These are phyloP conservation scores for Podarcis raffonei DNA, from an alignment of 2,113 vertebrate genomes.

Conservation along the genomic window DNA sequence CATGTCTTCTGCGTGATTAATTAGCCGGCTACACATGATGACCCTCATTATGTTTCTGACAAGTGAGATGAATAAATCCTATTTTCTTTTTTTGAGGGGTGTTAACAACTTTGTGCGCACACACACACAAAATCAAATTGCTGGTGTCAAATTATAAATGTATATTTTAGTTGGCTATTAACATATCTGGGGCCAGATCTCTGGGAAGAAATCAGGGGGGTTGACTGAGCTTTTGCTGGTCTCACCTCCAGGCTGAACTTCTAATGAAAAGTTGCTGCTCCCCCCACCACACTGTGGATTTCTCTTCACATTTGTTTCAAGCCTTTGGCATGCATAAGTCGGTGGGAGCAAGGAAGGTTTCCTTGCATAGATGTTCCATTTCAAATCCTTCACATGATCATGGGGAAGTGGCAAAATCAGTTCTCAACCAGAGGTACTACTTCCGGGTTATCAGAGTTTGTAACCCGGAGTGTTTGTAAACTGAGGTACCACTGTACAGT, in stretches of 20 bases:
- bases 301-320: not conserved
- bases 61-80: conserved; percentile 41
- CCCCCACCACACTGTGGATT: not conserved
- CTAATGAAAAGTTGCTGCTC: not conserved
- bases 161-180: conserved; percentile 56
- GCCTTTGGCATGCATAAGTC: not conserved
- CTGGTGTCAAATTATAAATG: conserved; percentile 20
- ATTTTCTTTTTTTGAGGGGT: conserved; percentile 10
- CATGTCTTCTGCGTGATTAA: conserved; percentile 40
- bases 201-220: not conserved
- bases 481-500: too few species aligned
- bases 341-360: not conserved
- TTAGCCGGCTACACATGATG: conserved; percentile 29
- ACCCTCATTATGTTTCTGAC: conserved; percentile 37
- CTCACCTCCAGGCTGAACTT: not conserved
- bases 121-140: conserved; percentile 5
- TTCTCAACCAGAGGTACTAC: too few species aligned
- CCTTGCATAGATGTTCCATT: too few species aligned
- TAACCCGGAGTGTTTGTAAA: too few species aligned
- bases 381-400: too few species aligned
- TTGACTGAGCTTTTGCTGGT: not conserved
- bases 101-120: conserved; percentile 11
- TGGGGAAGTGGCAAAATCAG: too few species aligned
- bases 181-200: conserved; percentile 16
- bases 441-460: too few species aligned